Percentiles rank a stretch among this genome's conserved stretches.
Evolutionary conservation across 2,113 vertebrate species (phyloP).

Genomic region (Melanostigma gelatinosum): DNA sequence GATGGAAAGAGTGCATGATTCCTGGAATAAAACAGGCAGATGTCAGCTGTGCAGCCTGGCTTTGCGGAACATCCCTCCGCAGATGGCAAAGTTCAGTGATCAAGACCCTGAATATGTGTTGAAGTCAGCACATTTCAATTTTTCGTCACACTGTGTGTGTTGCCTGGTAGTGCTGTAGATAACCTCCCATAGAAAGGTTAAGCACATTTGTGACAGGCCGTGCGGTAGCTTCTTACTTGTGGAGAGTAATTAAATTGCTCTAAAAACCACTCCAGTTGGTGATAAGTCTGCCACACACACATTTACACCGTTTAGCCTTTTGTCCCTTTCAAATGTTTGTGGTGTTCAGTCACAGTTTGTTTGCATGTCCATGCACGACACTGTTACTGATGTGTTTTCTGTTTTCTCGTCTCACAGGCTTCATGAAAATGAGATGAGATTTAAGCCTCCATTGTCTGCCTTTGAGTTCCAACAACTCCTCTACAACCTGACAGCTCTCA

Average conservation of each 20-base stretch:
- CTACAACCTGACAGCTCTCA: conserved; percentile 85
- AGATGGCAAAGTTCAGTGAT: conserved; percentile 65
- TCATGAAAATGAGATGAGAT: conserved; percentile 82
- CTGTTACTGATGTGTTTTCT: conserved; percentile 27
- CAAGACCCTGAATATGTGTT: conserved; percentile 64
- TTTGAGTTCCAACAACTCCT: conserved; percentile 89
- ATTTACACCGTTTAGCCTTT: too few species aligned
- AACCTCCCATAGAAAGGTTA: conserved; percentile 2
- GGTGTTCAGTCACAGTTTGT: conserved; percentile 18
- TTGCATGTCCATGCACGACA: background rate
- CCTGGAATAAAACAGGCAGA: conserved; percentile 63
- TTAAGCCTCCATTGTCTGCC: conserved; percentile 72
- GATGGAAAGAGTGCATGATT: conserved; percentile 37
- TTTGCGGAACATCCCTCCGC: conserved; percentile 57
- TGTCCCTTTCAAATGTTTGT: background rate
- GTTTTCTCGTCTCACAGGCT: conserved; percentile 79
- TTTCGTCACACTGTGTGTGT: background rate
- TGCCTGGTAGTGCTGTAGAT: conserved; percentile 11
- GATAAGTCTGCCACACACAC: conserved; percentile 14
- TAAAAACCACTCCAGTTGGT: conserved; percentile 6
- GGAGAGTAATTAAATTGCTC: background rate
- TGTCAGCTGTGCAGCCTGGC: conserved; percentile 56
- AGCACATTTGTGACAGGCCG: background rate
- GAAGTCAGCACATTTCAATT: conserved; percentile 66
- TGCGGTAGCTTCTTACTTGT: conserved; percentile 3